phyloP scores from a whole-genome alignment of 1,140 invertebrate species.

The Samia ricini region DNA sequence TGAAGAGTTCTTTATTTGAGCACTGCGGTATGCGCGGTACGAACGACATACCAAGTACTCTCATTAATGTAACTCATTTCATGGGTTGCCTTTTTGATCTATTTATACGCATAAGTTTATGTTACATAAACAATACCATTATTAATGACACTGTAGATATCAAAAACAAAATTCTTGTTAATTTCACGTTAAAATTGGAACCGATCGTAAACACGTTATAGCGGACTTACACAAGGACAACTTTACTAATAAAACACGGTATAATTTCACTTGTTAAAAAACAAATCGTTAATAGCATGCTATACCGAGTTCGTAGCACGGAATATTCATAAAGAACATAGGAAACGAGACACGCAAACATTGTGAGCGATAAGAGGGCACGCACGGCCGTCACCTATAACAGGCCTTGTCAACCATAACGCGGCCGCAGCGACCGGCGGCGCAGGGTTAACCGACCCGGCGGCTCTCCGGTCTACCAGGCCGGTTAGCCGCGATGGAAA shows the following conservation, averaged over 20 bases:
- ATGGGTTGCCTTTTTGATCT: conserved; percentile 17
- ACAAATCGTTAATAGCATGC: neutral
- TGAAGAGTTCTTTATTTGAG: conserved; percentile 72
- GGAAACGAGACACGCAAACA: conserved; percentile 39
- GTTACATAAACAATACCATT: too few relatives aligned
- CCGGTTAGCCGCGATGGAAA: conserved; percentile 56
- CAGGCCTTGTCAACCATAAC: conserved; percentile 74
- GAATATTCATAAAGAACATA: neutral
- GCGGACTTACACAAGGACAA: neutral
- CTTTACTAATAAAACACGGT: neutral
- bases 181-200: neutral
- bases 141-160: too few relatives aligned
- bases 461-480: conserved; percentile 43
- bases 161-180: neutral
- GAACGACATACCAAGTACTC: conserved; percentile 15
- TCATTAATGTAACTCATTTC: conserved; percentile 28
- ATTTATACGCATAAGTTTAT: neutral
- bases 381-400: conserved; percentile 53
- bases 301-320: neutral
- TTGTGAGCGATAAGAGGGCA: conserved; percentile 44
- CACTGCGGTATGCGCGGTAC: conserved; percentile 49
- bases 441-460: conserved; percentile 40
- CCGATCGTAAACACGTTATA: too few relatives aligned
- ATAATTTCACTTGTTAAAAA: neutral
- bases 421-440: conserved; percentile 50